phyloP scores from a whole-genome alignment of 2,888 invertebrate species.

The Drosophila atripex region DNA sequence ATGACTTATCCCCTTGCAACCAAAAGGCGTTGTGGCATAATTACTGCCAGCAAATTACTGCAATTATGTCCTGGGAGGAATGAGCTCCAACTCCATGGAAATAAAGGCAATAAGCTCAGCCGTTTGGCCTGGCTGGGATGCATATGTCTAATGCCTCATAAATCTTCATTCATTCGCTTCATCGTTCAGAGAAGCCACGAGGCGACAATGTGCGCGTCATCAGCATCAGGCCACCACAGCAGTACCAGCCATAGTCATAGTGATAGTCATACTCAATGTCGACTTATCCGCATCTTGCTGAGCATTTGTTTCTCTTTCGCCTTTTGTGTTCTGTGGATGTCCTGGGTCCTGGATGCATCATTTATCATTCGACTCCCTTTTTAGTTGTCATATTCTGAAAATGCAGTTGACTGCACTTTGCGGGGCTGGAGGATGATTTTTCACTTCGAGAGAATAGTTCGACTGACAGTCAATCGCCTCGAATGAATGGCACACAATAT shows the following conservation, averaged over 20 bases:
- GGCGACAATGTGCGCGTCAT: slow-evolving; percentile 48
- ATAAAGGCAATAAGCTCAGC: neutral
- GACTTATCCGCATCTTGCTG: slow-evolving; percentile 40
- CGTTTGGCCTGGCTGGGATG: neutral
- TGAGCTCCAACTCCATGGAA: neutral
- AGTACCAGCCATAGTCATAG: slow-evolving; percentile 1
- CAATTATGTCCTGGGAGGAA: slow-evolving; percentile 16
- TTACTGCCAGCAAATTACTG: slow-evolving; percentile 22
- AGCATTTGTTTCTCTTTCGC: slow-evolving; percentile 67
- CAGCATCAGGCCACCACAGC: slow-evolving; percentile 32
- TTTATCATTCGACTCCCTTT: slow-evolving; percentile 71
- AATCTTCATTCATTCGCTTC: slow-evolving; percentile 71
- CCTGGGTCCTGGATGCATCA: slow-evolving; percentile 61
- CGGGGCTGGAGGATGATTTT: slow-evolving; percentile 58
- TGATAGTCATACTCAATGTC: slow-evolving; percentile 38
- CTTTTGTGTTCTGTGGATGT: slow-evolving; percentile 50
- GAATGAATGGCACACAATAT: slow-evolving; percentile 44
- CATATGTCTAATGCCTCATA: slow-evolving; percentile 60
- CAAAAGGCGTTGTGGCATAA: neutral
- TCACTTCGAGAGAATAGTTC: slow-evolving; percentile 63
- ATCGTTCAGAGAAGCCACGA: slow-evolving; percentile 35
- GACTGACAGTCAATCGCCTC: slow-evolving; percentile 57
- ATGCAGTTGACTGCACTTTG: slow-evolving; percentile 23
- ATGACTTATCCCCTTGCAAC: neutral
- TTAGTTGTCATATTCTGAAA: slow-evolving; percentile 61